Evolutionary conservation across 1,140 invertebrate species (phyloP).

Genomic region (Tetramorium parvispinum): DNA sequence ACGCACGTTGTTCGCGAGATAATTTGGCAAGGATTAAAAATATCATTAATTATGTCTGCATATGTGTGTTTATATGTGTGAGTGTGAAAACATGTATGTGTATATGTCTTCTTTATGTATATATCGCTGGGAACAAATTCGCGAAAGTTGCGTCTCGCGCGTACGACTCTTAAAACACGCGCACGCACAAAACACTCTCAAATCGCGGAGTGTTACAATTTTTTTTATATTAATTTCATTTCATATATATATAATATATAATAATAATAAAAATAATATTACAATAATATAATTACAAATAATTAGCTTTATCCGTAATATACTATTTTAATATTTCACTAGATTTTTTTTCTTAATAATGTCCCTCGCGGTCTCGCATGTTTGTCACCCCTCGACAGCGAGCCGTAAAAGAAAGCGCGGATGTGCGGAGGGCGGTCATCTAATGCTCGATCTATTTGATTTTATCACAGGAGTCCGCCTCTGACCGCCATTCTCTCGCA

Average conservation of each 20-base stretch:
- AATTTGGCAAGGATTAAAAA: slow-evolving; percentile 47
- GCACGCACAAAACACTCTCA: slow-evolving; percentile 28
- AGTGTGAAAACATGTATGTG: background rate
- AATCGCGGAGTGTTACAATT: slow-evolving; percentile 64
- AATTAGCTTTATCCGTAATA: slow-evolving; percentile 76
- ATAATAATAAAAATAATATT: slow-evolving; percentile 77
- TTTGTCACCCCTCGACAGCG: background rate
- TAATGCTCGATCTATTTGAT: slow-evolving; percentile 73
- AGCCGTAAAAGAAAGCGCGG: slow-evolving; percentile 31
- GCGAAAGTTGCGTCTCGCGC: background rate
- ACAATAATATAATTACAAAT: slow-evolving; percentile 80
- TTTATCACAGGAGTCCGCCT: slow-evolving; percentile 84
- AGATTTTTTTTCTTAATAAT: slow-evolving; percentile 82
- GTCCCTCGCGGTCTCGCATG: slow-evolving; percentile 48
- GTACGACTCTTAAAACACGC: slow-evolving; percentile 6
- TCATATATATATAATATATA: slow-evolving; percentile 76
- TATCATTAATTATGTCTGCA: slow-evolving; percentile 43
- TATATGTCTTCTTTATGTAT: background rate
- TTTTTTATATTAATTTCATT: slow-evolving; percentile 73
- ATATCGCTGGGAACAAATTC: background rate
- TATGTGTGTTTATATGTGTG: background rate
- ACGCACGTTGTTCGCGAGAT: slow-evolving; percentile 15
- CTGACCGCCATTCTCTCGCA: slow-evolving; percentile 62
- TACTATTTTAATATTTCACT: slow-evolving; percentile 83
- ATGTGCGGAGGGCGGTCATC: slow-evolving; percentile 44